phyloP scores from a whole-genome alignment of 2,888 invertebrate species.

The Andricus curvator region DNA sequence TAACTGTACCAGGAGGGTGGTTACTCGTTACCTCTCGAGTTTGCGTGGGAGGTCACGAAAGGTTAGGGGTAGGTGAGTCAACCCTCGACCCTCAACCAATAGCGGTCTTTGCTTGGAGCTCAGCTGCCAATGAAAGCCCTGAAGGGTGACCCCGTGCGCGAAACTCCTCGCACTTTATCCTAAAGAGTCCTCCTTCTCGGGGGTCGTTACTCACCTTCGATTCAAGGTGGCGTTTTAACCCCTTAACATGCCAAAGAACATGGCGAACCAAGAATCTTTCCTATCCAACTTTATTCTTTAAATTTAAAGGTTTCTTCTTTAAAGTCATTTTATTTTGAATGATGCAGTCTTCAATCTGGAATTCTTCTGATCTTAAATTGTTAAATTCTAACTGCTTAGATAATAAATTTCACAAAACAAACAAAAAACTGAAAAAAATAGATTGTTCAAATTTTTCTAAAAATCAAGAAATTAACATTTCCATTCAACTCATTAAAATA shows the following conservation, averaged over 20 bases:
- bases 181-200: conserved; percentile 60
- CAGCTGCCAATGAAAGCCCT: conserved; percentile 71
- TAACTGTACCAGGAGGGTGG: conserved; percentile 38
- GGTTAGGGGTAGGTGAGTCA: conserved; percentile 73
- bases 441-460: no score
- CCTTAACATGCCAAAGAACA: neutral
- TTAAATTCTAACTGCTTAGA: no score
- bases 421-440: no score
- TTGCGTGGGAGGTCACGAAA: conserved; percentile 73
- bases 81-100: conserved; percentile 76
- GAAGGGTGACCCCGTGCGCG: conserved; percentile 68
- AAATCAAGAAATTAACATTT: no score
- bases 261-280: neutral
- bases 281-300: neutral
- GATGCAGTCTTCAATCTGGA: no score
- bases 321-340: no score
- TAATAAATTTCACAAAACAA: no score
- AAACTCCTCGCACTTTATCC: conserved; percentile 68
- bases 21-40: conserved; percentile 70
- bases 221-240: neutral
- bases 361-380: no score
- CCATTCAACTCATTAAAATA: no score
- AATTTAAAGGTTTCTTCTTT: no score
- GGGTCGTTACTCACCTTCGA: conserved; percentile 36
- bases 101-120: conserved; percentile 66